Conservation (phyloP, 2,113 vertebrate genomes). For the Calonectris borealis region DNA sequence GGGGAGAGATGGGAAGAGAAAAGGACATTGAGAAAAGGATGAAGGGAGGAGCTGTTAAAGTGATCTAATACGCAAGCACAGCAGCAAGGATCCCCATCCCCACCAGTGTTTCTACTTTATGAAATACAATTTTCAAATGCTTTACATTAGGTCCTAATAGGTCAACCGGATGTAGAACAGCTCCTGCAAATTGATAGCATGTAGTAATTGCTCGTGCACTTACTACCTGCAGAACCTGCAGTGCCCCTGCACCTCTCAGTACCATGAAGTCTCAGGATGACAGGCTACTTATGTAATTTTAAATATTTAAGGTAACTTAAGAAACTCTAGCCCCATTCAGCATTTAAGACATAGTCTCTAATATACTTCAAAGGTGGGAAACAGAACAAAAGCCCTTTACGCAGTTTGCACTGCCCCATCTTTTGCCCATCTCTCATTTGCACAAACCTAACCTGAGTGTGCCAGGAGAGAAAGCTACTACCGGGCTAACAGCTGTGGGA, state of each 20-base stretch:
- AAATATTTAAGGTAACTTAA: slow-evolving; percentile 14
- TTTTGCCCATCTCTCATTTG: not conserved
- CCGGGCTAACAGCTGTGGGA: not conserved
- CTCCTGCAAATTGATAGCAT: not conserved
- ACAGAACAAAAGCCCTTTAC: fast-evolving
- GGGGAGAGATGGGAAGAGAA: not conserved
- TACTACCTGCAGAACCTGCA: not conserved
- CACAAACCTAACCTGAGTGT: not conserved
- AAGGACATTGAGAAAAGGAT: not conserved
- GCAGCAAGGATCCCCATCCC: not conserved
- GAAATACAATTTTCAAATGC: not conserved
- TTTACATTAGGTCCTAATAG: not conserved
- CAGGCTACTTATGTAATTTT: not conserved
- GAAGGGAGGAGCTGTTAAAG: not conserved
- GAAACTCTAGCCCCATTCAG: not conserved
- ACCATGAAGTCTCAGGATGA: not conserved
- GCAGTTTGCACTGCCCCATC: not conserved
- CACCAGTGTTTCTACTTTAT: not conserved
- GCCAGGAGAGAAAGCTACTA: not conserved
- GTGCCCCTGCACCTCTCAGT: not conserved
- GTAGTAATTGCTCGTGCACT: not conserved
- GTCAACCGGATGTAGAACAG: not conserved
- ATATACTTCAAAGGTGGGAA: not conserved
- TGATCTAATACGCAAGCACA: not conserved
- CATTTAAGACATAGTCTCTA: not conserved